These are phyloP conservation scores for Lobophora halterata DNA, from an alignment of 2,888 invertebrate species.

Conservation along the genomic window DNA sequence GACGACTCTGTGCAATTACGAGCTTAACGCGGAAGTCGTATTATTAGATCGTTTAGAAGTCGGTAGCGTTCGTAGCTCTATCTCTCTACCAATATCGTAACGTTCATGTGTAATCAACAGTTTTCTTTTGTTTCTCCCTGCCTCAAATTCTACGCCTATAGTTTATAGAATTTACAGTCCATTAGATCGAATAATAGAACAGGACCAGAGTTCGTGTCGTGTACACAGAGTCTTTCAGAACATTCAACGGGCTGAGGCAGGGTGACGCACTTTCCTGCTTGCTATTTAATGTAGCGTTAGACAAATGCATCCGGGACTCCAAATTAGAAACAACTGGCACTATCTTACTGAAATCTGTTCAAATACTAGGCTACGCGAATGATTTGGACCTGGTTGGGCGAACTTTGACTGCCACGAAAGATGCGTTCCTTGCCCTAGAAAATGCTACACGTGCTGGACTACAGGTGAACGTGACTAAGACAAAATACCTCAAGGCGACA, in stretches of 20 bases:
- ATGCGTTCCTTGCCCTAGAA: background rate
- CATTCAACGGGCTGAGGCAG: background rate
- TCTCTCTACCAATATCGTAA: too few relatives aligned
- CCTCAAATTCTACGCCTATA: too few relatives aligned
- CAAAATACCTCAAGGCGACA: background rate
- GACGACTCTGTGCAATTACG: too few relatives aligned
- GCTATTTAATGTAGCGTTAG: background rate
- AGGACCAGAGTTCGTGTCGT: too few relatives aligned
- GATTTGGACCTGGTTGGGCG: background rate
- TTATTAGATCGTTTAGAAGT: too few relatives aligned
- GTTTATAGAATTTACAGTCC: too few relatives aligned
- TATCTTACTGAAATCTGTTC: background rate
- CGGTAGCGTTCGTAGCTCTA: too few relatives aligned
- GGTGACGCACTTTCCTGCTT: background rate
- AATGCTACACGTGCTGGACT: background rate
- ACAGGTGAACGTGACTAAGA: conserved; percentile 1
- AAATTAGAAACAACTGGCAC: background rate
- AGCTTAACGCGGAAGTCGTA: too few relatives aligned
- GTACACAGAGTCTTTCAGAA: background rate
- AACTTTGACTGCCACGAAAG: background rate
- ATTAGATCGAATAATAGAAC: too few relatives aligned
- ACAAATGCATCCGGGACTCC: background rate
- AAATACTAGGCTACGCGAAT: background rate
- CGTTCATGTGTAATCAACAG: too few relatives aligned
- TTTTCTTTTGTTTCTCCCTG: too few relatives aligned